Evolutionary conservation across 2,797 vertebrate genomes (phyloP).

Genomic region (Dallia pectoralis): DNA sequence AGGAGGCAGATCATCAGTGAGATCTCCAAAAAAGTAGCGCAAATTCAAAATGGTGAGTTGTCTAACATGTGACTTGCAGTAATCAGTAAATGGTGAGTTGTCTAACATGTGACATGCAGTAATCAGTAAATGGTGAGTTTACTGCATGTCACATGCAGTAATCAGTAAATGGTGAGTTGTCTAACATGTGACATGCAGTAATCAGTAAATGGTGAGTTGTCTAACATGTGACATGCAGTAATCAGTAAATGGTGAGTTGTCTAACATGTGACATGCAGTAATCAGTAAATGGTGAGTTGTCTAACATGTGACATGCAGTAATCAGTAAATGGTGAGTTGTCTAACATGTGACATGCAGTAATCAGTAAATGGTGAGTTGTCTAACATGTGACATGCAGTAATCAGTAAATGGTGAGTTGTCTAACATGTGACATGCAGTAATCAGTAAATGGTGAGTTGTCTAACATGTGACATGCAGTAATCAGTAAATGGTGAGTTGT

Average conservation of each 20-base stretch:
- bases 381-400: background rate
- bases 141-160: background rate
- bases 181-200: background rate
- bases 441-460: constrained; percentile 81
- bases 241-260: constrained; percentile 81
- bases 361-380: constrained; percentile 81
- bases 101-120: background rate
- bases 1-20: constrained; percentile 97
- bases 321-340: constrained; percentile 81
- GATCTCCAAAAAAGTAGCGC: constrained; percentile 96
- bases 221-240: background rate
- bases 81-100: constrained; percentile 73
- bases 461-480: background rate
- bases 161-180: constrained; percentile 81
- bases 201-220: constrained; percentile 81
- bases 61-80: background rate
- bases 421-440: background rate
- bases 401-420: constrained; percentile 81
- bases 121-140: constrained; percentile 81
- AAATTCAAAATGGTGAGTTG: constrained; percentile 94
- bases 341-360: background rate
- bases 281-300: constrained; percentile 81
- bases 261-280: background rate
- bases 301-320: background rate
- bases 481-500: constrained; percentile 81